A percentile compares a stretch with the other conserved stretches of the same genome.
Evolutionary conservation across 2,888 invertebrate genomes (phyloP).

Genomic region (Ichneumoninae sp.): DNA sequence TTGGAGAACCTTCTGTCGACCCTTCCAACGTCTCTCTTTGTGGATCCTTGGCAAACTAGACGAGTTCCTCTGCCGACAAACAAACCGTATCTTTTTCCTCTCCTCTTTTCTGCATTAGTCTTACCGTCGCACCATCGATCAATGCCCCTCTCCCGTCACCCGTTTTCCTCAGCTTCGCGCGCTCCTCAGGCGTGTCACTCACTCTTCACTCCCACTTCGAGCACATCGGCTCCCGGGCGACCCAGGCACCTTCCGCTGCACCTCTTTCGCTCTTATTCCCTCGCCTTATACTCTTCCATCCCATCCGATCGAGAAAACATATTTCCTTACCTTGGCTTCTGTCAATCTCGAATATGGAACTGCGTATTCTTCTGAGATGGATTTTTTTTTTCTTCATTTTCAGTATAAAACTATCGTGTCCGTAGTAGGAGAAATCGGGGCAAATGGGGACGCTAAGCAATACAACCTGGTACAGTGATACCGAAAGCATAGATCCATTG

Average conservation of each 20-base stretch:
- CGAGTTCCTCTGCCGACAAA: constrained; percentile 33
- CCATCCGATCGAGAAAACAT: constrained; percentile 26
- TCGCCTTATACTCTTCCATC: not conserved
- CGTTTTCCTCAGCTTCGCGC: constrained; percentile 38
- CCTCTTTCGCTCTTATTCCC: constrained; percentile 43
- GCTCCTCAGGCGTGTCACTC: constrained; percentile 33
- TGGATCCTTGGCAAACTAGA: constrained; percentile 45
- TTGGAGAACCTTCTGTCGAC: constrained; percentile 16
- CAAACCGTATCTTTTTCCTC: constrained; percentile 57
- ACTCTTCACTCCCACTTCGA: constrained; percentile 21
- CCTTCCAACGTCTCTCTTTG: constrained; percentile 32
- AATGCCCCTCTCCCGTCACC: constrained; percentile 21
- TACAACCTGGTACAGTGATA: too few relatives aligned
- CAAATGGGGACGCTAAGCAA: too few relatives aligned
- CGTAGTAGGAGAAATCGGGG: not conserved
- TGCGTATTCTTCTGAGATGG: not conserved
- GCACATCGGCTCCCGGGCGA: not conserved
- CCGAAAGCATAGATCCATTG: too few relatives aligned
- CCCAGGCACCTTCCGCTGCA: constrained; percentile 8
- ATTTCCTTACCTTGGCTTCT: constrained; percentile 23
- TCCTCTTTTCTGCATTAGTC: constrained; percentile 30
- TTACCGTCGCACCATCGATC: constrained; percentile 47
- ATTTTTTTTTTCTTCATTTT: not conserved
- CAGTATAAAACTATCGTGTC: constrained; percentile 32
- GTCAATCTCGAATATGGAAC: constrained; percentile 42